phyloP scores from a whole-genome alignment of 2,113 vertebrate species.

The Loxodonta africana region DNA sequence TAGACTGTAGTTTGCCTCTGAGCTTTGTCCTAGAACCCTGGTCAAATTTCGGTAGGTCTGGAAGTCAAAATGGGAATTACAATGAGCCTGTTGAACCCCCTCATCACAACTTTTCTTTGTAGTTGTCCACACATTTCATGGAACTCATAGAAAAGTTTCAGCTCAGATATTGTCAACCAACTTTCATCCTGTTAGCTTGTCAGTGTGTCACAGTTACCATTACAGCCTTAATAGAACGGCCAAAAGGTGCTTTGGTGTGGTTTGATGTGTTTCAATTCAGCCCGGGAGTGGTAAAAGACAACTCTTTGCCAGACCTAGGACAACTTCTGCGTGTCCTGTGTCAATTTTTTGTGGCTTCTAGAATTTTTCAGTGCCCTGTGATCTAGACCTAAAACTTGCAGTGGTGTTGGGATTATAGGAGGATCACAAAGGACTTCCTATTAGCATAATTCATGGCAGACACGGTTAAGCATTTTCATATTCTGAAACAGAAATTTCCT shows the following conservation, averaged over 20 bases:
- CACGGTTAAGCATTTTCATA: not conserved
- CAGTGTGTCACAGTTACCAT: constrained; percentile 45
- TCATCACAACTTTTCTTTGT: not conserved
- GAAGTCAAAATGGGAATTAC: not conserved
- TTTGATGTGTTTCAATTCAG: constrained; percentile 9
- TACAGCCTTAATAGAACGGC: not conserved
- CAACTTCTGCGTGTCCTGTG: not conserved
- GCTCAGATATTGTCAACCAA: not conserved
- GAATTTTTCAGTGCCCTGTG: not conserved
- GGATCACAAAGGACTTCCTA: not conserved
- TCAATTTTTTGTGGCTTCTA: not conserved
- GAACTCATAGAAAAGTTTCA: not conserved
- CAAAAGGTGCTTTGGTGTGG: constrained; percentile 34
- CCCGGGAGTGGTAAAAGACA: not conserved
- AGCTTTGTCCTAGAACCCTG: constrained; percentile 43
- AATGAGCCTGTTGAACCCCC: not conserved
- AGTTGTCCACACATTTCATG: constrained; percentile 42
- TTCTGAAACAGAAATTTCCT: not conserved
- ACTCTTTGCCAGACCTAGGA: not conserved
- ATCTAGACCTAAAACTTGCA: not conserved
- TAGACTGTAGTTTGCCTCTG: not conserved
- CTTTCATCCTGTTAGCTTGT: constrained; percentile 3
- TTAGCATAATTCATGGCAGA: not conserved
- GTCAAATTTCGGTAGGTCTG: constrained; percentile 5
- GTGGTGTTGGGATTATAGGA: not conserved